Conservation (phyloP, 2,888 invertebrate genomes). For the Sisyra terminalis region DNA sequence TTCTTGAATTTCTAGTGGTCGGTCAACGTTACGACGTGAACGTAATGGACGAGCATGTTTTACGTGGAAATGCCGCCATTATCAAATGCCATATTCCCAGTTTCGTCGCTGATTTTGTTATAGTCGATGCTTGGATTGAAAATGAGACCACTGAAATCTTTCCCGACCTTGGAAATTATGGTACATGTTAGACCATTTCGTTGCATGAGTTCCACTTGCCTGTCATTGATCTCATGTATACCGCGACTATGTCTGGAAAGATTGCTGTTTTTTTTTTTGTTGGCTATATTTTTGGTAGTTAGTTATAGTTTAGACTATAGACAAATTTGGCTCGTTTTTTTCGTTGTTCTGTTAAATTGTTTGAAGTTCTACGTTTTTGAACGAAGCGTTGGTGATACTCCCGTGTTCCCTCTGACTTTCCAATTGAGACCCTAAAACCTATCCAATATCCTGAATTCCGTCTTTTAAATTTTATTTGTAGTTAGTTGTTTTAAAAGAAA, state of each 20-base stretch:
- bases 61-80: constrained; percentile 79
- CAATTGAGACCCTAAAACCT: background rate
- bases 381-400: constrained; percentile 11
- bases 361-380: background rate
- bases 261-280: no score
- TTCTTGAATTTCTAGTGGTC: constrained; percentile 52
- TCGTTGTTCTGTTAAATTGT: background rate
- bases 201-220: background rate
- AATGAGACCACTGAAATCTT: constrained; percentile 50
- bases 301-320: background rate
- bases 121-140: constrained; percentile 73
- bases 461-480: background rate
- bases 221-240: background rate
- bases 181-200: constrained; percentile 19
- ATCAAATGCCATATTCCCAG: constrained; percentile 88
- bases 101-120: constrained; percentile 82
- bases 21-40: constrained; percentile 79
- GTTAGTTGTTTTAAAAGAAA: no score
- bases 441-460: background rate
- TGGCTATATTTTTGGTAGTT: background rate
- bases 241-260: no score
- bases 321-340: background rate
- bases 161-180: constrained; percentile 30
- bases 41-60: constrained; percentile 84
- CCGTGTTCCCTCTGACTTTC: constrained; percentile 8